A percentile compares a stretch with the other conserved stretches of the same genome.
These are phyloP conservation scores for Lepidothrix coronata DNA, from an alignment of 2,113 vertebrate genomes.

Conservation along the genomic window DNA sequence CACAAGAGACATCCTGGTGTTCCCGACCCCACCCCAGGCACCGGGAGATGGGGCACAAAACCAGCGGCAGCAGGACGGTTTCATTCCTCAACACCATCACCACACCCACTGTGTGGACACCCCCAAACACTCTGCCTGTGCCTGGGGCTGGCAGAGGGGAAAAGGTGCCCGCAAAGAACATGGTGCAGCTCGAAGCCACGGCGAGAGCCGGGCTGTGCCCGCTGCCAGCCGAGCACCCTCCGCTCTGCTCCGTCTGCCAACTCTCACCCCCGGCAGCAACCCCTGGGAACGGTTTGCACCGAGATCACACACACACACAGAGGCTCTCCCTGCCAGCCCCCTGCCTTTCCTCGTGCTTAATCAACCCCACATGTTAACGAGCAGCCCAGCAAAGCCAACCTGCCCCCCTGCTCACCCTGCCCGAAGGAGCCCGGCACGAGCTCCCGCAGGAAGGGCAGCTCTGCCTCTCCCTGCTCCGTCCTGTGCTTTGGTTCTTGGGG, in stretches of 20 bases:
- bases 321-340: background rate
- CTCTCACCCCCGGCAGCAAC: background rate
- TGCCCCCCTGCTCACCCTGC: background rate
- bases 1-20: background rate
- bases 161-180: background rate
- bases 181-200: fast-evolving
- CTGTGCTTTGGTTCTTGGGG: background rate
- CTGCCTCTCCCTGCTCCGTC: background rate
- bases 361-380: background rate
- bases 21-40: fast-evolving
- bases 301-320: background rate
- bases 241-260: background rate
- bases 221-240: background rate
- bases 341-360: background rate
- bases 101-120: fast-evolving
- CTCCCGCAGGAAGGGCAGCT: fast-evolving
- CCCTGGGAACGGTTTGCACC: fast-evolving
- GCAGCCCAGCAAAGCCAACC: background rate
- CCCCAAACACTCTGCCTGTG: fast-evolving
- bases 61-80: fast-evolving
- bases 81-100: fast-evolving
- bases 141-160: background rate
- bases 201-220: background rate
- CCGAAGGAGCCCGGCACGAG: fast-evolving
- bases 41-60: background rate